Evolutionary conservation across 2,888 invertebrate species (phyloP).

Genomic region (Chydorus sphaericus): DNA sequence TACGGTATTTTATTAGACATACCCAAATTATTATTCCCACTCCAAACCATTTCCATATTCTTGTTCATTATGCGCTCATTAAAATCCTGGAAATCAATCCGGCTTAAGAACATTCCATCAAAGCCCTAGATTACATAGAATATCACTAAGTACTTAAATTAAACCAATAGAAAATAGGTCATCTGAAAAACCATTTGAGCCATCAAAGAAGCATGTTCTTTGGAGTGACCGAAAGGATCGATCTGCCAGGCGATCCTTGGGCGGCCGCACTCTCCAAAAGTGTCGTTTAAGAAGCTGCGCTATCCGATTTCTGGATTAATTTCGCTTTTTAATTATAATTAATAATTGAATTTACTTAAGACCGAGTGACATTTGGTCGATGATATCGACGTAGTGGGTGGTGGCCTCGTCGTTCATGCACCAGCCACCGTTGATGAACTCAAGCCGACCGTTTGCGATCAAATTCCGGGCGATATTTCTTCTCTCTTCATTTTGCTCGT

Average conservation of each 20-base stretch:
- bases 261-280: conserved; percentile 53
- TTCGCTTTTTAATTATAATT: not conserved
- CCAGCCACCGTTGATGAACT: conserved; percentile 26
- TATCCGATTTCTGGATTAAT: too few species aligned
- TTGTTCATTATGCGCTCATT: not conserved
- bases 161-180: too few species aligned
- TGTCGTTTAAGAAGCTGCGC: conserved; percentile 42
- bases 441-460: conserved; percentile 37
- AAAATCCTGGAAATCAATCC: conserved; percentile 32
- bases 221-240: conserved; percentile 68
- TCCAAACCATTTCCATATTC: conserved; percentile 32
- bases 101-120: conserved; percentile 33
- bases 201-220: conserved; percentile 46
- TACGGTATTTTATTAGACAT: too few species aligned
- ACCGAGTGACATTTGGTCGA: conserved; percentile 25
- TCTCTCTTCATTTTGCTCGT: conserved; percentile 43
- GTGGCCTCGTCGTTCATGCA: conserved; percentile 26
- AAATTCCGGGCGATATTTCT: conserved; percentile 42
- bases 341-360: conserved; percentile 19
- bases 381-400: conserved; percentile 23
- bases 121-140: conserved; percentile 26
- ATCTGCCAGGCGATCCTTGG: conserved; percentile 73
- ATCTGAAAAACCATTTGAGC: conserved; percentile 28
- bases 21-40: conserved; percentile 1
- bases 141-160: not conserved